phyloP scores from a whole-genome alignment of 2,113 vertebrate genomes.

The Xenopus borealis region DNA sequence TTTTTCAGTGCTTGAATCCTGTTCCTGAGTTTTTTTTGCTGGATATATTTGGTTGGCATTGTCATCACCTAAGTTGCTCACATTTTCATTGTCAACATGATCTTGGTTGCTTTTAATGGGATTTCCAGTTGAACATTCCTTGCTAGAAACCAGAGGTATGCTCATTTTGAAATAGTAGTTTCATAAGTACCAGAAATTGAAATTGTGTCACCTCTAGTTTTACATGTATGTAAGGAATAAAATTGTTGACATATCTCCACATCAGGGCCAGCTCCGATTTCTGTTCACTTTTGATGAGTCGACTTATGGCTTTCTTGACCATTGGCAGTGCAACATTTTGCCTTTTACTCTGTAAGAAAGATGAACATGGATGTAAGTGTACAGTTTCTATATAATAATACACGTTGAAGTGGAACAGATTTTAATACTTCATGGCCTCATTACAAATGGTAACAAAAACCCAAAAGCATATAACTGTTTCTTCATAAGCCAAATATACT shows the following conservation, averaged over 20 bases:
- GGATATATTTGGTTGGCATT: conserved; percentile 70
- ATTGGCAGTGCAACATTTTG: too few relatives aligned
- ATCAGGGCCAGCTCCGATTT: not conserved
- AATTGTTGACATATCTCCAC: not conserved
- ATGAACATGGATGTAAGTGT: not conserved
- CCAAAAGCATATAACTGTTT: too few relatives aligned
- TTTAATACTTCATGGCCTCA: too few relatives aligned
- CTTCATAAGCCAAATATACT: too few relatives aligned
- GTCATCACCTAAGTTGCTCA: conserved; percentile 59
- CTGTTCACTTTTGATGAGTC: not conserved
- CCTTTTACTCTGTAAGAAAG: not conserved
- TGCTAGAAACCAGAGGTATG: conserved; percentile 58
- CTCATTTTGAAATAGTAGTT: conserved; percentile 62
- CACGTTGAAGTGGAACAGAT: too few relatives aligned
- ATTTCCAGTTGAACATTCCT: conserved; percentile 60
- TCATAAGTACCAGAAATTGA: conserved; percentile 2
- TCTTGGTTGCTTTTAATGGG: conserved; percentile 59
- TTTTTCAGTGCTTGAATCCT: conserved; percentile 47
- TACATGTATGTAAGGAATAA: not conserved
- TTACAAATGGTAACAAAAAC: too few relatives aligned
- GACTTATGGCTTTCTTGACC: not conserved
- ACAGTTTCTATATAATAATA: not conserved
- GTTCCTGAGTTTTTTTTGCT: conserved; percentile 35
- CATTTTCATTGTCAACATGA: conserved; percentile 66
- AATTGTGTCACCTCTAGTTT: not conserved